Evolutionary conservation across 2,797 vertebrate species (phyloP).

Genomic region (Sebastes nivosus): DNA sequence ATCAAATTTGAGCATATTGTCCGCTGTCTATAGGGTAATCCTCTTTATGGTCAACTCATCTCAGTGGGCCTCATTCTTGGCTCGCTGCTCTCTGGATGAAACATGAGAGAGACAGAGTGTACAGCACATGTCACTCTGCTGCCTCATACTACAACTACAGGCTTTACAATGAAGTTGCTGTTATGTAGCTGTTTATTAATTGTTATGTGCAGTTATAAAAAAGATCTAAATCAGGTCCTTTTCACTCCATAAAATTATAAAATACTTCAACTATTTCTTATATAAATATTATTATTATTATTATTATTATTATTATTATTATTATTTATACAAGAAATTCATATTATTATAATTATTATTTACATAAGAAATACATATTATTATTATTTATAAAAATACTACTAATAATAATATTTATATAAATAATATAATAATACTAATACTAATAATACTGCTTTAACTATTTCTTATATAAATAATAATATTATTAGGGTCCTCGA

Average conservation of each 20-base stretch:
- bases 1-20: neutral
- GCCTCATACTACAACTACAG: neutral
- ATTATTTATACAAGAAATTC: too few relatives aligned
- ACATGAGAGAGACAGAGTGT: neutral
- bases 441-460: too few relatives aligned
- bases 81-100: conserved; percentile 11
- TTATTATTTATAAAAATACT: too few relatives aligned
- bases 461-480: too few relatives aligned
- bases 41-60: conserved; percentile 36
- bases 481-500: too few relatives aligned
- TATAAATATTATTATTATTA: neutral
- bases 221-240: neutral
- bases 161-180: neutral
- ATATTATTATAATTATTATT: too few relatives aligned
- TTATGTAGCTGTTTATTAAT: neutral
- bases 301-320: too few relatives aligned
- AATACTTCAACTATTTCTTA: neutral
- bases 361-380: too few relatives aligned
- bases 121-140: conserved; percentile 18
- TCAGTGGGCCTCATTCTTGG: conserved; percentile 9
- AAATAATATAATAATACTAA: too few relatives aligned
- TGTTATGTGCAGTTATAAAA: neutral
- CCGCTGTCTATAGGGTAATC: conserved; percentile 13
- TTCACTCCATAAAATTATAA: neutral
- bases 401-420: too few relatives aligned